Conservation (phyloP, 2,113 vertebrate genomes). For the Rissa tridactyla region DNA sequence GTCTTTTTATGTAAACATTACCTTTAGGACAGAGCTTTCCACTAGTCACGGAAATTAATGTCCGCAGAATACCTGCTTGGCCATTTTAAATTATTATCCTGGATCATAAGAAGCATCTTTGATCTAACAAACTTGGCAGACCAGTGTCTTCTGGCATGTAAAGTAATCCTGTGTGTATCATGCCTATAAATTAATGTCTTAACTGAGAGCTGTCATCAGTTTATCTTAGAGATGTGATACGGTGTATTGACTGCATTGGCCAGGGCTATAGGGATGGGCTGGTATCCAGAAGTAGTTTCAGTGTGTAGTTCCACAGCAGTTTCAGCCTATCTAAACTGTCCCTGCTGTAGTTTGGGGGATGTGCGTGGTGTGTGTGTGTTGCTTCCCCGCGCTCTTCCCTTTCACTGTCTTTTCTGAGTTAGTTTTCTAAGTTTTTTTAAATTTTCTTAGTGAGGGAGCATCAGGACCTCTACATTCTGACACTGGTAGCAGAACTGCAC, state of each 20-base stretch:
- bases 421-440: not conserved
- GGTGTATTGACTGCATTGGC: not conserved
- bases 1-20: constrained; percentile 18
- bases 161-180: not conserved
- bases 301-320: not conserved
- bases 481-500: not conserved
- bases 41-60: constrained; percentile 7
- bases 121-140: constrained; percentile 25
- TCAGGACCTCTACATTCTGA: not conserved
- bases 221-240: not conserved
- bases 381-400: not conserved
- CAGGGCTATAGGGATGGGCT: not conserved
- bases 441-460: not conserved
- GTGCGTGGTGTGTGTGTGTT: not conserved
- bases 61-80: not conserved
- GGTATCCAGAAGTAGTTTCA: not conserved
- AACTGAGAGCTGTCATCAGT: not conserved
- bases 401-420: not conserved
- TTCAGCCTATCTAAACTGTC: not conserved
- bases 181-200: not conserved
- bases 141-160: not conserved
- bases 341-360: not conserved
- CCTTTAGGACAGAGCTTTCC: constrained; percentile 10
- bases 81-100: constrained; percentile 14
- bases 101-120: constrained; percentile 6